Base-by-base conservation (phyloP, 1,140 invertebrate genomes). In the Paramacrobiotus metropolitanus region DNA sequence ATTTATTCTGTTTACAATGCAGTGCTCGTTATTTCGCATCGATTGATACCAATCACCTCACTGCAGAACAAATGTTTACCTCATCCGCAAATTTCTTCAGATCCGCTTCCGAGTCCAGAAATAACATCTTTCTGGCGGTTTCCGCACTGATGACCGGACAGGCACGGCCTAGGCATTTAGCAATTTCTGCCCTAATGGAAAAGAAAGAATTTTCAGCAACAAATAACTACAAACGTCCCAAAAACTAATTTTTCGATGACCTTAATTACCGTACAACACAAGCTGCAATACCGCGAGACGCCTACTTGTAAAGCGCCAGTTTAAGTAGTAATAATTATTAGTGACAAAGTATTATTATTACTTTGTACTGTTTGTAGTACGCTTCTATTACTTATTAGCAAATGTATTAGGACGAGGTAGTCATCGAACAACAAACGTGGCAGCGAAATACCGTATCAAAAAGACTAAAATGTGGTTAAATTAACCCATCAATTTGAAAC, bases 91-190 rank as follows among this genome's bases (percentile, higher is more conserved):
- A 91, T n/a, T 81, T 78, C 68, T 80, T 80, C 29, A 88, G 82
- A 59, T 83, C 81, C 15, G 82, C 80, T 60, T 72, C 73, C 40
- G 70, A 66, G 59, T 81, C 82, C 29, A 78, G 78, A 34, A 97
- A 79, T 71, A 94, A 92, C 0, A 99, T 74, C 79, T 95, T 86
- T 66, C 86, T 78, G 0, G 83, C 82, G 20, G 91, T 90, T 72
- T 94, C 90, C 65, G 80, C 75, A 1, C 85, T 83, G 61, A 98
- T 86, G 69, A 83, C 85, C 61, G 87, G 83, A 72, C 95, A 98
- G 0, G 92, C 91, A 71, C 88, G 92, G 73, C 96, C 91, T 71
- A 97, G 84, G 71, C 93, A 98, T 2, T 83, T 82, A 21, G 87
- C 91, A 68, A 98, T 97, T 75, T 98, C 94, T 69, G 87, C 85